Evolutionary conservation across 1,140 invertebrate genomes (phyloP).

Genomic region (Drosophila littoralis): DNA sequence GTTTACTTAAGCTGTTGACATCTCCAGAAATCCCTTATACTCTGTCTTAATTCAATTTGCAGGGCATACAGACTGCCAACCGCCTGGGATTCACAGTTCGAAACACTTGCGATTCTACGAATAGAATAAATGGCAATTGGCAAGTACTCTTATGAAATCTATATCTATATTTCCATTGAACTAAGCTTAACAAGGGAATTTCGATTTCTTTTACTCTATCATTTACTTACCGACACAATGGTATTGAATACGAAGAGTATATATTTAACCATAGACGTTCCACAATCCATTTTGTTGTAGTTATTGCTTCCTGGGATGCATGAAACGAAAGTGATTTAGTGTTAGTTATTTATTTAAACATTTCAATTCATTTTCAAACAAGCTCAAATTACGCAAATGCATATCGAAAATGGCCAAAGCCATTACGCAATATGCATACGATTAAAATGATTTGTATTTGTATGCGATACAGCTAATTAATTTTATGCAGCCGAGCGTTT

Average conservation of each 20-base stretch:
- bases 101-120: slow-evolving; percentile 1
- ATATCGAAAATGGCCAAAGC: slow-evolving; percentile 4
- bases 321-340: slow-evolving; percentile 7
- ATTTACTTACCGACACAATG: slow-evolving; percentile 91
- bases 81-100: background rate
- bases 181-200: too few relatives aligned
- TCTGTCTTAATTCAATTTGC: background rate
- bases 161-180: too few relatives aligned
- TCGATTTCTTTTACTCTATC: too few relatives aligned
- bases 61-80: slow-evolving; percentile 6
- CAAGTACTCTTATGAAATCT: background rate
- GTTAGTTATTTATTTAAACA: background rate
- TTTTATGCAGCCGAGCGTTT: slow-evolving; percentile 20
- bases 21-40: too few relatives aligned
- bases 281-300: slow-evolving; percentile 86
- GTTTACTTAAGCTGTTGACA: too few relatives aligned
- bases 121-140: background rate
- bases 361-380: slow-evolving; percentile 1
- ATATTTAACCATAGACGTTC: slow-evolving; percentile 92
- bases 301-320: slow-evolving; percentile 47
- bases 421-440: slow-evolving; percentile 15
- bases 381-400: slow-evolving; percentile 39
- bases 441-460: slow-evolving; percentile 20
- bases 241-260: slow-evolving; percentile 93
- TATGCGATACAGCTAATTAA: slow-evolving; percentile 29